A percentile compares a stretch with the other conserved stretches of the same genome.
These are phyloP conservation scores for Xiphorhynchus erythropygius DNA, from an alignment of 2,797 vertebrate species.

Conservation along the genomic window DNA sequence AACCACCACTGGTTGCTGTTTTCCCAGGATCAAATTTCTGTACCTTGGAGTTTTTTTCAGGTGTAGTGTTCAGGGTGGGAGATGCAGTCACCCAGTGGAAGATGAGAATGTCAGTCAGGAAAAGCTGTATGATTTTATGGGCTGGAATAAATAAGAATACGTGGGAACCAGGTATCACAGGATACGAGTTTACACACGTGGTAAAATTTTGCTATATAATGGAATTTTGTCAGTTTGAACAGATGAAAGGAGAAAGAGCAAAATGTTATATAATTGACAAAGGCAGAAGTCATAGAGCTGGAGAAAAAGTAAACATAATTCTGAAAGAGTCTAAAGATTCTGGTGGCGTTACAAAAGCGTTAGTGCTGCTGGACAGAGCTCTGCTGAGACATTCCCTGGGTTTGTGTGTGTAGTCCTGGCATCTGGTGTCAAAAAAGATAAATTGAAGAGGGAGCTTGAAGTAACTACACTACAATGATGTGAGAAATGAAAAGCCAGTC, in stretches of 20 bases:
- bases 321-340: neutral
- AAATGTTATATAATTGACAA: neutral
- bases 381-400: neutral
- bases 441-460: neutral
- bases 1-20: neutral
- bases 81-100: neutral
- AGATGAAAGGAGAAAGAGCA: neutral
- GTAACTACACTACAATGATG: neutral
- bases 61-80: neutral
- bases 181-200: neutral
- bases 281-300: neutral
- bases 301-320: neutral
- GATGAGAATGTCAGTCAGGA: neutral
- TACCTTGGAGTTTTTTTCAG: neutral
- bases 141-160: neutral
- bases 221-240: neutral
- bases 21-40: neutral
- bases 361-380: neutral
- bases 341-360: neutral
- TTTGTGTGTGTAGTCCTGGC: neutral
- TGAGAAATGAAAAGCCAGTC: neutral
- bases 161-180: neutral
- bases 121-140: neutral
- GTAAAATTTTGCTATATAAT: neutral
- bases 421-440: neutral